Evolutionary conservation across 2,113 vertebrate species (phyloP), one percentile per base, ranked within the genome.

Genomic region (Martes martes): DNA sequence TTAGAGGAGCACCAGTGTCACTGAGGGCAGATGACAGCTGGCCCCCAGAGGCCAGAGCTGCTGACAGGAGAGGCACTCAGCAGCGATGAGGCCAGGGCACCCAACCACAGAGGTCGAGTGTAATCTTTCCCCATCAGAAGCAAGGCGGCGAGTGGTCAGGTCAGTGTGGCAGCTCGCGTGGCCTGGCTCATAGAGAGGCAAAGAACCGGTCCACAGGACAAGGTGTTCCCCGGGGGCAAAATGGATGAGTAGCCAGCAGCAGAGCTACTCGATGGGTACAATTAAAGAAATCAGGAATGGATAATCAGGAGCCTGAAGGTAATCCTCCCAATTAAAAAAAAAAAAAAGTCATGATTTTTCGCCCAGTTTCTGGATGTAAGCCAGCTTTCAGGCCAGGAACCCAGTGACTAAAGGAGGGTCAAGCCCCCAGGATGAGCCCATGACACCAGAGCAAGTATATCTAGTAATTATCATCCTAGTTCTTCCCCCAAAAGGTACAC

Each of bases 21-120:
- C 36, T 0, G 1, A 26, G 7, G 21, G 14, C 4, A 3, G 11
- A 11, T 3, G 42, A 13, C 0, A 0, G 15, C 36, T 28, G 0
- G 0, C 45, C 1, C 18, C 78, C 42, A 52, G 6, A 39, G 57
- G 55, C 14, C 36, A 19, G 19, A 1, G 55, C n/a, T 11, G 0
- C 67, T 10, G 55, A 26, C 2, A 4, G 28, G 6, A 61, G 31
- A 52, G 59, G 59, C 23, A 50, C 33, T 82, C 16, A 0, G 31
- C 50, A 42, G 52, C 55, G 45, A 10, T 4, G 33, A 1, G 33
- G 6, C 26, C 4, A 45, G 76, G 9, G 47, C 76, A 45, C 26
- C 19, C 13, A 2, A 36, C 26, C n/a, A 0, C 0, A 2, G 13
- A 1, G 26, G 83, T 9, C 67, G 6, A 4, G 28, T 4, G 50